Base-by-base conservation (phyloP, 2,888 invertebrate species). In the Diarsia mendica region DNA sequence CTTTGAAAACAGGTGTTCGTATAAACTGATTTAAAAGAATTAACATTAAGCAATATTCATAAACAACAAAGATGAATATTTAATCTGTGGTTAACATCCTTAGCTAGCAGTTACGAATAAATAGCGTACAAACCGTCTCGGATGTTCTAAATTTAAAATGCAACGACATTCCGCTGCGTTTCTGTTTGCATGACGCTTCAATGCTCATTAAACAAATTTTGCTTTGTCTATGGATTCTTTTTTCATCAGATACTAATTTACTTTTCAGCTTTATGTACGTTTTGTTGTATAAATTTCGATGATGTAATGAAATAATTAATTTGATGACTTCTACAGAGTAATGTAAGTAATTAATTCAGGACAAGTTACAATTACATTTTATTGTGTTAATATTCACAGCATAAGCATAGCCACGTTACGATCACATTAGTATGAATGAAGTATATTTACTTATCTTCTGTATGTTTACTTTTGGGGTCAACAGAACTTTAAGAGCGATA, bases 111-210 rank as follows among this genome's bases (percentile, higher is more conserved):
- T 75, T 80, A 85, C 86, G 84, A 89, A 85, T 86, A 83, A 85
- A 85, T 85, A 85, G 28, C 28, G 87, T 84, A 85, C 86, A 78
- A 79, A 86, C 83, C 87, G 84, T 87, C 87, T 88, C 86, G 86
- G 87, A 86, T 88, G 90, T 88, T 91, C 91, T 92, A 91, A 90
- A 91, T 91, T 88, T 92, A 92, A 88, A 91, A 90, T 85, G 87
- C 89, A 90, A 85, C 88, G 90, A 90, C 90, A 92, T 90, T 87
- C 91, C 89, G 79, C 69, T 82, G 77, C 70, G 84, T 74, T 85
- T 85, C 85, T 80, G 85, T 84, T 79, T 80, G 80, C 80, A 80
- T 79, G 85, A 84, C 83, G 85, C 79, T 85, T 77, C 79, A 84
- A 85, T 83, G 79, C 71, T 83, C 80, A 77, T 85, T 81, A 82